Conservation (phyloP, 1,140 invertebrate genomes). For the Neodiprion fabricii region DNA sequence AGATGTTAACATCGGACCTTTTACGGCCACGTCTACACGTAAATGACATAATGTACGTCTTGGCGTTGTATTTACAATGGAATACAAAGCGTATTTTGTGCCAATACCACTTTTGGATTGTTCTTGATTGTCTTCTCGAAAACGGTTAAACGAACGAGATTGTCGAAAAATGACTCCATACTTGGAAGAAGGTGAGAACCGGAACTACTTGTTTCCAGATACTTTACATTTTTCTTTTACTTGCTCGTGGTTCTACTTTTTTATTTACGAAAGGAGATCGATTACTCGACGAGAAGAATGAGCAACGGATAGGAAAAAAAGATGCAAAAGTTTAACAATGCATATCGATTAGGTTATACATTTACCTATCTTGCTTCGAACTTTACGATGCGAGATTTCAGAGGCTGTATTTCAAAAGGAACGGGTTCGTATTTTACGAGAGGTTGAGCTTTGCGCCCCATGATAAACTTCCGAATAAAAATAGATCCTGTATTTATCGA, state of each 20-base stretch:
- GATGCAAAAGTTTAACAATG: neutral
- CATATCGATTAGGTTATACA: neutral
- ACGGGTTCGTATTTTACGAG: neutral
- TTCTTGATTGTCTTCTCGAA: neutral
- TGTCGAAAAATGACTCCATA: no score
- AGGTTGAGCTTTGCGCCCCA: neutral
- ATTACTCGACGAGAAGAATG: neutral
- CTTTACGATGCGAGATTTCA: neutral
- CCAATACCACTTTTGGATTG: neutral
- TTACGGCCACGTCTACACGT: neutral
- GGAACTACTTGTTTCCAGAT: no score
- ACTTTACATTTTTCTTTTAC: no score
- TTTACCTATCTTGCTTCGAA: neutral
- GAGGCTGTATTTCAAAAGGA: neutral
- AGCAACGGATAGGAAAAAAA: neutral
- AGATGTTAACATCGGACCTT: neutral
- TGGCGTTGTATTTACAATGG: neutral
- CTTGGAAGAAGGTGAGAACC: no score
- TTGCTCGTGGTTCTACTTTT: neutral
- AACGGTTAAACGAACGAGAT: no score
- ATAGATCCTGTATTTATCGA: conserved; percentile 7
- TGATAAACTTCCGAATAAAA: conserved; percentile 1
- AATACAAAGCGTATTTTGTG: neutral
- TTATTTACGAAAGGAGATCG: neutral
- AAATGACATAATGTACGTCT: neutral